phyloP scores from a whole-genome alignment of 1,140 invertebrate genomes.

The Sarcophaga bullata region DNA sequence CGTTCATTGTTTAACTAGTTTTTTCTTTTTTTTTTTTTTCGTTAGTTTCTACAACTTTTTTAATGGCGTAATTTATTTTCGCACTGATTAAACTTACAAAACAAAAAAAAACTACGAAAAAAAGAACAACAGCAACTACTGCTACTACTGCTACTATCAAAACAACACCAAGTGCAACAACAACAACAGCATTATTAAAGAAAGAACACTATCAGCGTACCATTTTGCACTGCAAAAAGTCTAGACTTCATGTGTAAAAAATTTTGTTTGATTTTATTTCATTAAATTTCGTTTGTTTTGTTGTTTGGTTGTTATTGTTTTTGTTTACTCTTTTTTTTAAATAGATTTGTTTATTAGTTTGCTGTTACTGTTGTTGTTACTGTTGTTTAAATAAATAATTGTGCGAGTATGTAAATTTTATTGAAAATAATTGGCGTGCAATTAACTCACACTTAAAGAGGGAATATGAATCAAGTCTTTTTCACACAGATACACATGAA shows the following conservation, averaged over 20 bases:
- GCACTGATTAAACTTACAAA: slow-evolving; percentile 14
- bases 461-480: too few relatives aligned
- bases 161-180: neutral
- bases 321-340: neutral
- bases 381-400: neutral
- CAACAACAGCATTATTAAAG: neutral
- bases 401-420: slow-evolving; percentile 33
- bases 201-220: too few relatives aligned
- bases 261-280: too few relatives aligned
- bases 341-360: neutral
- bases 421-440: slow-evolving; percentile 40
- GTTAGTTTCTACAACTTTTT: neutral
- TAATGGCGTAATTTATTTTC: slow-evolving; percentile 11
- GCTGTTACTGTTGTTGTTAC: neutral
- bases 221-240: neutral
- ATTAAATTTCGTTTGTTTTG: too few relatives aligned
- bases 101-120: neutral
- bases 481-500: neutral
- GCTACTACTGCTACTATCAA: neutral
- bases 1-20: neutral
- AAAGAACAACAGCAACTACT: neutral
- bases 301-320: neutral
- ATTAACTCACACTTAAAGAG: slow-evolving; percentile 32
- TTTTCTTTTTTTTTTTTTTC: neutral
- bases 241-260: slow-evolving; percentile 13